These are phyloP conservation scores for Leptopterna dolabrata DNA, from an alignment of 2,888 invertebrate species.

Conservation along the genomic window DNA sequence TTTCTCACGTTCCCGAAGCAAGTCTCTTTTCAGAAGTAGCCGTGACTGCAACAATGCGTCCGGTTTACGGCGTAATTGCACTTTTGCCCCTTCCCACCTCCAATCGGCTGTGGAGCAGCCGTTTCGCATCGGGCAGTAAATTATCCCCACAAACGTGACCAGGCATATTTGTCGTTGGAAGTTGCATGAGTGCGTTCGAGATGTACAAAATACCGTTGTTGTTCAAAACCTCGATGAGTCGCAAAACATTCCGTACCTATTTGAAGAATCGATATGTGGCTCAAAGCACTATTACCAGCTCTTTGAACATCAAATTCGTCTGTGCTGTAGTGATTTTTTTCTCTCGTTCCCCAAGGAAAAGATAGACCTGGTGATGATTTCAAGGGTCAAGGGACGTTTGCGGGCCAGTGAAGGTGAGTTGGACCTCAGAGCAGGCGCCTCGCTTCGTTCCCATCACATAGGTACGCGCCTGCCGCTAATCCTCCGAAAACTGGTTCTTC, in stretches of 20 bases:
- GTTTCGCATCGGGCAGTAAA: not conserved
- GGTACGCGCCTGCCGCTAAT: not conserved
- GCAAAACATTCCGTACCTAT: no score
- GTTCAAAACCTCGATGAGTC: not conserved
- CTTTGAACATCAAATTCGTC: no score
- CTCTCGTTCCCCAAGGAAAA: no score
- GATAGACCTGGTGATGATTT: no score
- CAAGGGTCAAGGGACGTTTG: no score
- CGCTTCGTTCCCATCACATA: not conserved
- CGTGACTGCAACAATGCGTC: not conserved
- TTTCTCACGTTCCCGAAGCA: not conserved
- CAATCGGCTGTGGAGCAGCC: not conserved
- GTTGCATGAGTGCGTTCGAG: not conserved
- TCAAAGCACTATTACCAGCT: no score
- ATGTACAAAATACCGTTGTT: not conserved
- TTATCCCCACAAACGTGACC: not conserved
- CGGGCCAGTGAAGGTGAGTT: no score
- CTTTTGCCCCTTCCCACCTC: not conserved
- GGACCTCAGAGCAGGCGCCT: not conserved
- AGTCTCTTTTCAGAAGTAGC: not conserved
- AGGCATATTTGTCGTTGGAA: not conserved
- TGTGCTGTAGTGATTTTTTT: no score
- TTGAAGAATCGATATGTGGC: no score
- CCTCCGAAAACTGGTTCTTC: not conserved
- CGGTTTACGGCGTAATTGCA: not conserved